Evolutionary conservation across 1,140 invertebrate species (phyloP).

Genomic region (Nylanderia fulva): DNA sequence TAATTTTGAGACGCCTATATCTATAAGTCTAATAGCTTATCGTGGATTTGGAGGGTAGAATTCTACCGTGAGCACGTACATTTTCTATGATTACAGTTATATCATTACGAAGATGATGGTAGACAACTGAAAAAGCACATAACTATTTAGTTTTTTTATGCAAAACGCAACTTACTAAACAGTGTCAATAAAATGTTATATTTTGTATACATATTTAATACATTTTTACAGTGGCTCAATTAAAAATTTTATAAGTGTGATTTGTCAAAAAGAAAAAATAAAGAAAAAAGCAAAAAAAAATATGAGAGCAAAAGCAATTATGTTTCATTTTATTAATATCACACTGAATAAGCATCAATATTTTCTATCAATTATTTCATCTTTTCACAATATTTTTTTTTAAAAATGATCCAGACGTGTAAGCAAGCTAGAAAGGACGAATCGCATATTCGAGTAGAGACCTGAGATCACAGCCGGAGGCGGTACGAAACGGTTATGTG

Average conservation of each 20-base stretch:
- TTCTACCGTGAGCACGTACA: conserved; percentile 54
- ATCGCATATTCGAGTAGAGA: not conserved
- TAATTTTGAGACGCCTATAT: conserved; percentile 38
- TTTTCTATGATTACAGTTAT: conserved; percentile 68
- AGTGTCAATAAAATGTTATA: not conserved
- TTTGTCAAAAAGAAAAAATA: not conserved
- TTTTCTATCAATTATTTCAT: conserved; percentile 14
- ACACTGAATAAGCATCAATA: not conserved
- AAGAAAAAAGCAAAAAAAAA: not conserved
- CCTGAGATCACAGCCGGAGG: conserved; percentile 33
- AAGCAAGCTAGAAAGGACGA: conserved; percentile 23
- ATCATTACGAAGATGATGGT: conserved; percentile 64
- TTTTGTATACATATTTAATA: not conserved
- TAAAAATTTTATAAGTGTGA: conserved; percentile 50
- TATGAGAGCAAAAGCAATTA: not conserved
- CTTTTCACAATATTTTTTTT: conserved; percentile 13
- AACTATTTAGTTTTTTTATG: conserved; percentile 28
- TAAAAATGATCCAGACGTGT: not conserved
- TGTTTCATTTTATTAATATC: not conserved
- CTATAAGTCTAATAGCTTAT: conserved; percentile 18
- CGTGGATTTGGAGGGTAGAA: conserved; percentile 19
- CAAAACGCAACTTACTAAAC: conserved; percentile 25
- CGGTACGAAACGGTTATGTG: conserved; percentile 53
- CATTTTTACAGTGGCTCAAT: conserved; percentile 42
- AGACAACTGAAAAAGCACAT: conserved; percentile 69